Base-by-base conservation (phyloP, 2,888 invertebrate species). In the Spodoptera littoralis region DNA sequence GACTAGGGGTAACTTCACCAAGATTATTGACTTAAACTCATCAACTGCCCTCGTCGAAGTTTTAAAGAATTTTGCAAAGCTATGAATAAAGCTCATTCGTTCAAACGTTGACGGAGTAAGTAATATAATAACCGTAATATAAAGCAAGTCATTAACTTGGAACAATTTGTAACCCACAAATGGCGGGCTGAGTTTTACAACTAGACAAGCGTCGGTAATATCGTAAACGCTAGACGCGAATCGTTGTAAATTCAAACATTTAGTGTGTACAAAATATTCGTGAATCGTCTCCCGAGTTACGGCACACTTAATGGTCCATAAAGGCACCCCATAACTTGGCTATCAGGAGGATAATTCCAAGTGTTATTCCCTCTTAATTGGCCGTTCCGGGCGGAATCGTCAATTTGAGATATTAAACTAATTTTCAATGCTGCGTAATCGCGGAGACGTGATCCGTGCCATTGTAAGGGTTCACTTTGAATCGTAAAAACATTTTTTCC, bases 381-480 rank as follows among this genome's bases (percentile, higher is more conserved):
- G 89, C 87, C 90, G 90, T 92, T 93, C 93, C 92, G 92, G 83
- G 85, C 91, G 92, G 92, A 93, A 93, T 93, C 92, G 92, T 91
- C 94, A 92, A 94, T 94, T 94, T 89, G 87, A 91, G 94, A 93
- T 94, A 94, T 94, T 94, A 94, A 92, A 94, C 93, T 94, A 94
- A 94, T 94, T 93, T 93, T 92, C 93, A 92, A 93, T 93, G 94
- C 87, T 81, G 85, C 85, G 90, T 92, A 92, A 93, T 93, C 91
- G 92, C 76, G 84, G 84, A 88, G 89, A 92, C 92, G 91, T 90
- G 92, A 84, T 81, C 76, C 69, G 60, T 56, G 52, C 77, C 81
- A 78, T 76, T 77, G 83, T 79, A 84, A 84, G 89, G 89, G 89
- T 88, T 87, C 81, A 59, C 62, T 76, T 73, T 64, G 55, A 64